Conservation (phyloP, 92 coral and sea anemone genomes). For the Chrysogorgia sp. region DNA sequence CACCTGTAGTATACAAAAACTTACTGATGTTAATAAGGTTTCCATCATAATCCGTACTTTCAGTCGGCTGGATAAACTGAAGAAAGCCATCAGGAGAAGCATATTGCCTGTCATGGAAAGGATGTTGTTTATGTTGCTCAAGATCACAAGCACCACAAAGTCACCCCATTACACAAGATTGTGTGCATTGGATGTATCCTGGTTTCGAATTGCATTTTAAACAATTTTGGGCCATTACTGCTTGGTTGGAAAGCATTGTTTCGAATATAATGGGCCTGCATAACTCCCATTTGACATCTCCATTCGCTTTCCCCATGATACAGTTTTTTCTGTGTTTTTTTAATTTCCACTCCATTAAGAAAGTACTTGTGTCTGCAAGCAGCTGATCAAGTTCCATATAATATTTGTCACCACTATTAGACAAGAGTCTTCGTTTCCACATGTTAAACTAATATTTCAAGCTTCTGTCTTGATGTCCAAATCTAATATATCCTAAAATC, state of each 20-base stretch:
- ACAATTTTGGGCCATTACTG: constrained; percentile 2
- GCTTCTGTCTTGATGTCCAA: too few species aligned
- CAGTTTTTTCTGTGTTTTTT: constrained; percentile 10
- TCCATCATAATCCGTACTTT: constrained; percentile 30
- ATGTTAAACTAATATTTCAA: too few species aligned
- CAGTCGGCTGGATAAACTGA: constrained; percentile 18
- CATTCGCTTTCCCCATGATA: constrained; percentile 5
- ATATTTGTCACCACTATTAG: too few species aligned
- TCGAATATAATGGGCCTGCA: constrained; percentile 13
- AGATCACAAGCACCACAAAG: constrained; percentile 22
- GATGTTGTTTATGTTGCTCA: constrained; percentile 1
- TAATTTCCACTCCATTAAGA: constrained; percentile 15
- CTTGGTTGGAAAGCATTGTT: constrained; percentile 6
- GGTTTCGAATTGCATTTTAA: background rate
- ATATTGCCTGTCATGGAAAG: constrained; percentile 32
- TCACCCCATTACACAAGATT: constrained; percentile 10
- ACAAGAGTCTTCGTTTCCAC: too few species aligned
- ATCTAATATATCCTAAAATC: too few species aligned
- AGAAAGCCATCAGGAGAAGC: constrained; percentile 8
- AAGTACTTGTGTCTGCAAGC: constrained; percentile 12
- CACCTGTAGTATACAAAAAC: background rate
- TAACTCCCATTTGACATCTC: constrained; percentile 19
- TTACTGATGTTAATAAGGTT: constrained; percentile 24
- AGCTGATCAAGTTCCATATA: constrained; percentile 8
- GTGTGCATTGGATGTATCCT: constrained; percentile 9